Evolutionary conservation across 2,113 vertebrate genomes (phyloP).

Genomic region (Phrynocephalus versicolor): DNA sequence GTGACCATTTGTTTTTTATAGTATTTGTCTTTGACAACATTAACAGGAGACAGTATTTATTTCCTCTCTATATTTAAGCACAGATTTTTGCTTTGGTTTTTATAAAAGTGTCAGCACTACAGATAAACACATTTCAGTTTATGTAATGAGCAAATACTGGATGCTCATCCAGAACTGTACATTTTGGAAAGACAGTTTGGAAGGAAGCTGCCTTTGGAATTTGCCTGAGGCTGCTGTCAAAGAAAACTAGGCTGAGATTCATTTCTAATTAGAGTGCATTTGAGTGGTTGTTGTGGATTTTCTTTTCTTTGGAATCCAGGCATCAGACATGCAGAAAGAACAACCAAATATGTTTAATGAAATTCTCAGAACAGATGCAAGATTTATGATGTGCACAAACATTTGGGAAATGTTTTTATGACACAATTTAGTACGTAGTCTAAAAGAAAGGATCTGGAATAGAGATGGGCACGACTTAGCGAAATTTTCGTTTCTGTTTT

Average conservation of each 20-base stretch:
- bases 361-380: not conserved
- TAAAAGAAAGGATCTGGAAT: not conserved
- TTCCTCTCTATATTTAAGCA: no score
- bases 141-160: slow-evolving; percentile 2
- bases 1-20: not conserved
- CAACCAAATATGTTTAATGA: not conserved
- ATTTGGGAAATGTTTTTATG: not conserved
- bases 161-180: slow-evolving; percentile 52
- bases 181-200: slow-evolving; percentile 42
- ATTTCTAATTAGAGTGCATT: slow-evolving; percentile 11
- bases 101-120: not conserved
- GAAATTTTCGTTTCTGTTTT: no score
- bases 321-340: not conserved
- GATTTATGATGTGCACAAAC: slow-evolving; percentile 1
- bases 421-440: not conserved
- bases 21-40: not conserved
- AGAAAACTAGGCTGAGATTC: slow-evolving; percentile 27
- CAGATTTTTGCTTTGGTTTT: no score
- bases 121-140: slow-evolving; percentile 3
- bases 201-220: slow-evolving; percentile 43
- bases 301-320: slow-evolving; percentile 21
- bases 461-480: no score
- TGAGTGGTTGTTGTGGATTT: not conserved
- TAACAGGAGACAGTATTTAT: not conserved
- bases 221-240: slow-evolving; percentile 53